Evolutionary conservation across 2,113 vertebrate genomes (phyloP).

Genomic region (Ranitomeya imitator): DNA sequence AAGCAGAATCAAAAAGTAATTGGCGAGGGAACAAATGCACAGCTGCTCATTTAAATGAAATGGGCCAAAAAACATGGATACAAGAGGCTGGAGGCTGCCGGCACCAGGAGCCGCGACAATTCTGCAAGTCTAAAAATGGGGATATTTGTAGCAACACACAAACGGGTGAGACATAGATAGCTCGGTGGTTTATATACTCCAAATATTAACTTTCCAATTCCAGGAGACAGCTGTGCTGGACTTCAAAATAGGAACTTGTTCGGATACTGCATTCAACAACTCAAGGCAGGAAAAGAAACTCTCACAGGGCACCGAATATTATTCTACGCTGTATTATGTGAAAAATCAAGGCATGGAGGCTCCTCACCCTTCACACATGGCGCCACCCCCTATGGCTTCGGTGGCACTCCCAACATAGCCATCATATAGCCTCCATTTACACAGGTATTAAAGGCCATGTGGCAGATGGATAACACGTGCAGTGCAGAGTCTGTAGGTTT

Average conservation of each 20-base stretch:
- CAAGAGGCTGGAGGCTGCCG: slow-evolving; percentile 40
- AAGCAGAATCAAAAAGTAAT: slow-evolving; percentile 62
- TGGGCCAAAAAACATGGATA: slow-evolving; percentile 61
- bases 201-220: slow-evolving; percentile 35
- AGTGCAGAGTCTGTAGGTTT: too few relatives aligned
- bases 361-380: too few relatives aligned
- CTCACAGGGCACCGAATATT: slow-evolving; percentile 27
- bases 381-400: too few relatives aligned
- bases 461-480: too few relatives aligned
- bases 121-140: neutral
- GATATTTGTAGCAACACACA: slow-evolving; percentile 21
- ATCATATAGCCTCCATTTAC: too few relatives aligned
- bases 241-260: slow-evolving; percentile 42
- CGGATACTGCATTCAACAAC: slow-evolving; percentile 30
- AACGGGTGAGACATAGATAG: slow-evolving; percentile 16
- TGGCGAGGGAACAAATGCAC: slow-evolving; percentile 64
- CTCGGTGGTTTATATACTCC: slow-evolving; percentile 17
- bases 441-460: too few relatives aligned
- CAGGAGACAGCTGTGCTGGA: slow-evolving; percentile 37
- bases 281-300: slow-evolving; percentile 14
- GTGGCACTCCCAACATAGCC: too few relatives aligned
- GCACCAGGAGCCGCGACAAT: slow-evolving; percentile 42
- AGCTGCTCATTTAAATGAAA: slow-evolving; percentile 65
- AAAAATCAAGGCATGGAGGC: too few relatives aligned
- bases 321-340: neutral